phyloP scores from a whole-genome alignment of 2,113 vertebrate genomes.

The Turnix velox region DNA sequence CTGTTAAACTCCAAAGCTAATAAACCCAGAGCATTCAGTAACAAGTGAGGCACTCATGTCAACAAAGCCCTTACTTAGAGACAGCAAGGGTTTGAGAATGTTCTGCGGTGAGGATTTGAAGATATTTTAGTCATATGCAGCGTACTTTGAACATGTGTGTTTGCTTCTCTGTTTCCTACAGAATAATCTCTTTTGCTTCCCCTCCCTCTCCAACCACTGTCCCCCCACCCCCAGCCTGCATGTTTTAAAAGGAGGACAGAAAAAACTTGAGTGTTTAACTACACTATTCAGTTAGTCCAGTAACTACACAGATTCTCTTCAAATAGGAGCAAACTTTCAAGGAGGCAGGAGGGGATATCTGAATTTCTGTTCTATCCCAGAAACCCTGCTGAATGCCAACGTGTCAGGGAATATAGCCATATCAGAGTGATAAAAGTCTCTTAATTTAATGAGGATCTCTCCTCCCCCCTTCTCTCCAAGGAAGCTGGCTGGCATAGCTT shows the following conservation, averaged over 20 bases:
- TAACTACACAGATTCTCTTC: constrained; percentile 58
- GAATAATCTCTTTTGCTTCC: constrained; percentile 52
- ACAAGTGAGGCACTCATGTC: constrained; percentile 54
- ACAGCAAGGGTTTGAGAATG: constrained; percentile 28
- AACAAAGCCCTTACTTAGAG: constrained; percentile 64
- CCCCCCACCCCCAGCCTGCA: no score
- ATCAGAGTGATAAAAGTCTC: constrained; percentile 38
- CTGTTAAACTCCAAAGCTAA: constrained; percentile 48
- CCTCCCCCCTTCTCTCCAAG: constrained; percentile 19
- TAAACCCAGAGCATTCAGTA: not conserved
- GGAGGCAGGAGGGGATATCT: constrained; percentile 26
- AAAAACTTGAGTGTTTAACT: constrained; percentile 56
- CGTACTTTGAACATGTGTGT: not conserved
- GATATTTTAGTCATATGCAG: constrained; percentile 48
- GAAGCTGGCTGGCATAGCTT: not conserved
- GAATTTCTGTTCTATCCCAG: not conserved
- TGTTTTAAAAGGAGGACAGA: constrained; percentile 62
- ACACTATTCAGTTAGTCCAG: constrained; percentile 25
- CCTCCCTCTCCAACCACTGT: no score
- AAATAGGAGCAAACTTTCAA: constrained; percentile 59
- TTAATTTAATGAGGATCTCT: constrained; percentile 34
- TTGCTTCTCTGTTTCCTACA: constrained; percentile 34
- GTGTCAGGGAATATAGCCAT: not conserved
- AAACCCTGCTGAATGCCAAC: constrained; percentile 12
- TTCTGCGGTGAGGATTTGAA: constrained; percentile 43